These are phyloP conservation scores for Agriotes lineatus DNA, from an alignment of 2,888 invertebrate genomes.

Conservation along the genomic window DNA sequence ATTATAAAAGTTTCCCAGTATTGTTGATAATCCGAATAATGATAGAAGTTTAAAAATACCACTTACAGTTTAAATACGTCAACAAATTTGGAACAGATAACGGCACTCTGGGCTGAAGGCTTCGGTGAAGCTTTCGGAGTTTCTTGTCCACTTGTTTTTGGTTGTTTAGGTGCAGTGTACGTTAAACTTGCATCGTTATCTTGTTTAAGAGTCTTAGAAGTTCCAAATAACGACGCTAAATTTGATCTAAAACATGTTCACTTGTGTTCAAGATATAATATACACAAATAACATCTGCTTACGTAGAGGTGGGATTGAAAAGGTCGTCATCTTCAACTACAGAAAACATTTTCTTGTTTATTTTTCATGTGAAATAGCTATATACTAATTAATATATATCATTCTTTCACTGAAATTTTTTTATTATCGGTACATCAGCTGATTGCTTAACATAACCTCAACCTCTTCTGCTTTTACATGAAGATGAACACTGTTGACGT, in stretches of 20 bases:
- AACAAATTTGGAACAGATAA: constrained; percentile 56
- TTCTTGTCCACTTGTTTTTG: constrained; percentile 45
- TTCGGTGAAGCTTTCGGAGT: constrained; percentile 27
- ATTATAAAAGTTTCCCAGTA: no score
- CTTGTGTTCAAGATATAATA: no score
- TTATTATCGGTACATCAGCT: no score
- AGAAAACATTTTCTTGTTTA: constrained; percentile 13
- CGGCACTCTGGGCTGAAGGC: constrained; percentile 48
- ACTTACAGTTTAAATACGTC: constrained; percentile 57
- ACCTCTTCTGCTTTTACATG: no score
- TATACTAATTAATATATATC: no score
- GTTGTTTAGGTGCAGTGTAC: constrained; percentile 59
- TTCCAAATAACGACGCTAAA: constrained; percentile 55
- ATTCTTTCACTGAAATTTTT: no score
- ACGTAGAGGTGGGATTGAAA: constrained; percentile 53
- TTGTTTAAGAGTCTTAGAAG: constrained; percentile 19
- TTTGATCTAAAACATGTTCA: constrained; percentile 56
- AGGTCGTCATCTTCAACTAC: constrained; percentile 57
- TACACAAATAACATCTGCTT: no score
- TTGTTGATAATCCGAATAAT: no score
- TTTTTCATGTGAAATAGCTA: no score
- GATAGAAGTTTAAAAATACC: no score
- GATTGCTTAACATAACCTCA: no score
- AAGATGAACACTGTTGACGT: no score
- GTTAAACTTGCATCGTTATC: constrained; percentile 49